phyloP scores from a whole-genome alignment of 2,888 invertebrate genomes.

The Phrixothrix hirtus region DNA sequence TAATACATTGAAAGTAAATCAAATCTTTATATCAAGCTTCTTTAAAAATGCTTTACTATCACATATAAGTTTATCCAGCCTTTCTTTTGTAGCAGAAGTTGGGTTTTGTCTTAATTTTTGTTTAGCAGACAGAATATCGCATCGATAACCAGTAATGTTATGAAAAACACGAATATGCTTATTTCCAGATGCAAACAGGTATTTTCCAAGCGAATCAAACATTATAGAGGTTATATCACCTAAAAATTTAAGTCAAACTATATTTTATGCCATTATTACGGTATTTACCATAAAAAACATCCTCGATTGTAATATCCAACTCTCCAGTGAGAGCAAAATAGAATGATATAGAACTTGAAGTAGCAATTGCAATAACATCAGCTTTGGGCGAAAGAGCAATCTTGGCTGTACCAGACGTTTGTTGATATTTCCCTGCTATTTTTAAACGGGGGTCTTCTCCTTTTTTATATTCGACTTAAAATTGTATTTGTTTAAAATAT shows the following conservation, averaged over 20 bases:
- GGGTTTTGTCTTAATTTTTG: constrained; percentile 62
- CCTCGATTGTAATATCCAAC: constrained; percentile 68
- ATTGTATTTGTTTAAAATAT: constrained; percentile 3
- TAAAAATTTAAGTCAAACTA: constrained; percentile 55
- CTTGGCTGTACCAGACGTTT: constrained; percentile 60
- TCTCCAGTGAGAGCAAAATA: constrained; percentile 70
- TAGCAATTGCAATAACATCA: constrained; percentile 73
- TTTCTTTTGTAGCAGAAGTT: constrained; percentile 75
- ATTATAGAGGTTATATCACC: constrained; percentile 68
- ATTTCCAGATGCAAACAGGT: constrained; percentile 74
- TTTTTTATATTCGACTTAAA: constrained; percentile 76
- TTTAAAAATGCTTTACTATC: constrained; percentile 60
- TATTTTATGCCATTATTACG: too few relatives aligned
- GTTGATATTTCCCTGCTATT: constrained; percentile 66
- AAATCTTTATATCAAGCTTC: constrained; percentile 10
- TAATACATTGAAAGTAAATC: too few relatives aligned
- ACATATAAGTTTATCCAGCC: constrained; percentile 70
- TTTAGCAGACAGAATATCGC: constrained; percentile 56
- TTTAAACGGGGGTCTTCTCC: constrained; percentile 78
- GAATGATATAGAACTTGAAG: constrained; percentile 66
- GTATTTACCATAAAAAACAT: constrained; percentile 63
- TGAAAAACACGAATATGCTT: constrained; percentile 77
- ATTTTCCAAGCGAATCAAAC: constrained; percentile 77
- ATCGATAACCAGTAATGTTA: constrained; percentile 72
- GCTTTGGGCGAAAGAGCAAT: constrained; percentile 81